Base-by-base conservation (phyloP, 2,797 vertebrate species). In the Mionectes olivaceus region DNA sequence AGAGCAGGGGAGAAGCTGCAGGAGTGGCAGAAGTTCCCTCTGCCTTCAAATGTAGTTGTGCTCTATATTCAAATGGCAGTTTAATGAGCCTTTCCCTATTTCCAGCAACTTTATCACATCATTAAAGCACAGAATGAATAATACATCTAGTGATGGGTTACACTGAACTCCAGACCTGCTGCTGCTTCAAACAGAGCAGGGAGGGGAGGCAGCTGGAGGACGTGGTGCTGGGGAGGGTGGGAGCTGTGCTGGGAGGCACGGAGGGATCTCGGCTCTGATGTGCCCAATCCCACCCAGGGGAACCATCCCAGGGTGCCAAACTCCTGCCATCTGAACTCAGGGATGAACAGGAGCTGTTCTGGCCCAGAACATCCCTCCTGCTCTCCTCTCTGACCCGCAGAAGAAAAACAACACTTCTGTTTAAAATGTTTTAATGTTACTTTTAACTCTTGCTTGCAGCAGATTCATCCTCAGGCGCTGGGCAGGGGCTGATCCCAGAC, bases 81-180 rank as follows among this genome's bases (percentile, higher is more conserved):
- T 99, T 99, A 98, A 99, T 99, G 98, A 99, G 98, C 97, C 96
- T 98, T 98, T 98, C 98, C 98, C 98, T 97, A 97, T 98, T 98
- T 98, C 98, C 95, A 97, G 97, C 97, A 98, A 98, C 97, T 97
- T 98, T 98, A 98, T 98, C 96, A 96, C 98, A 98, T 98, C 98
- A 98, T 99, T 98, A 98, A 97, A 98, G 98, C 81, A 4, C 81
- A 90, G 90, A 92, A 98, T 99, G 98, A 99, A 99, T 99, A 99
- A 99, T 98, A 99, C 98, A 99, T 99, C 98, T 98, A 97, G 98
- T 79, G 35, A 95, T 96, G 98, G 96, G 96, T 96, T 97, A 97
- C 95, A 94, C 95, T 98, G 97, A 98, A 97, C 97, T 97, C 96
- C 97, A 97, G 97, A 97, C 97, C 98, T 69, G 64, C 94, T 30